Evolutionary conservation across 92 coral and sea anemone genomes (phyloP).

Genomic region (Paramuricea clavata): DNA sequence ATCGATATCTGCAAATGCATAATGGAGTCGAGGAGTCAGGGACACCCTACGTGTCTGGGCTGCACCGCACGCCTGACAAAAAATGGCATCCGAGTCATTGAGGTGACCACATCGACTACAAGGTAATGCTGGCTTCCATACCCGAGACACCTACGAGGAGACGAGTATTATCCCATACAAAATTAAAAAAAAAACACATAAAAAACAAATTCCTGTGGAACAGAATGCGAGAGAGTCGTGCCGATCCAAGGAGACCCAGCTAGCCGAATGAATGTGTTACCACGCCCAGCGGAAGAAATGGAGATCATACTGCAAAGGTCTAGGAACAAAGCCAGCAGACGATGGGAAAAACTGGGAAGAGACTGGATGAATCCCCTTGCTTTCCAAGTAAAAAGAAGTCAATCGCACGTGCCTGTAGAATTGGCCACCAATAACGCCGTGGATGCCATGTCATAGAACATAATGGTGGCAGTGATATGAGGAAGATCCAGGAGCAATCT

Average conservation of each 20-base stretch:
- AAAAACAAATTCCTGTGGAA: no score
- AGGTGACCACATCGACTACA: conserved; percentile 59
- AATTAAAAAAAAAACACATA: neutral
- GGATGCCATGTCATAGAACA: no score
- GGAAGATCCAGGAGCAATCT: conserved; percentile 2
- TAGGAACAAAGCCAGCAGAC: conserved; percentile 46
- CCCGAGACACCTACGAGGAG: conserved; percentile 26
- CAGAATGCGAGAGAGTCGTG: no score
- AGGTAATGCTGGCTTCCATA: conserved; percentile 55
- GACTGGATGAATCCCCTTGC: conserved; percentile 40
- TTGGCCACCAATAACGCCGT: conserved; percentile 59
- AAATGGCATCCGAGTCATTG: conserved; percentile 61
- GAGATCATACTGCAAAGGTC: conserved; percentile 71
- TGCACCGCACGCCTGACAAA: conserved; percentile 58
- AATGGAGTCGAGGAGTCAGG: neutral
- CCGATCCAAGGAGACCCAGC: neutral
- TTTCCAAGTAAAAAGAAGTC: conserved; percentile 48
- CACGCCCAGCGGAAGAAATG: conserved; percentile 65
- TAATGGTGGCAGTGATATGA: conserved; percentile 24
- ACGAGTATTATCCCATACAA: no score
- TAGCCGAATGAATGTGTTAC: neutral
- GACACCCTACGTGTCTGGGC: no score
- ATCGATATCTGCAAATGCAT: neutral
- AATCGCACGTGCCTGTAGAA: conserved; percentile 16
- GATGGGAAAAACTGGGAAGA: conserved; percentile 58